A percentile compares a stretch with the other conserved stretches of the same genome.
Conservation (phyloP, 2,888 invertebrate genomes). For the Dicyrtomina minuta region DNA sequence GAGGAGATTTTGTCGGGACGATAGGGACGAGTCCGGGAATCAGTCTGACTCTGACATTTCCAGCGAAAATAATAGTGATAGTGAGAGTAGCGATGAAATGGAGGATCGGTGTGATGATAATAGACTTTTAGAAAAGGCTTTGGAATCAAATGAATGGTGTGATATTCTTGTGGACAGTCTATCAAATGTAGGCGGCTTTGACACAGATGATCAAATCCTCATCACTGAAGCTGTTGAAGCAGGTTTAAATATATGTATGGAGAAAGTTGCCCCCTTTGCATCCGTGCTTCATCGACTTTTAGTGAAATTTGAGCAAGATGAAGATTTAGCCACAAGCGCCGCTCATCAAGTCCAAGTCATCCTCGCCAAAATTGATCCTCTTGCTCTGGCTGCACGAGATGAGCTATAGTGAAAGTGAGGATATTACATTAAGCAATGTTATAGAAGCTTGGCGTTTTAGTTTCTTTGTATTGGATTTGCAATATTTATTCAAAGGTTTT, state of each 20-base stretch:
- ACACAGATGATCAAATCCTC: conserved; percentile 45
- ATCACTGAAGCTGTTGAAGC: conserved; percentile 41
- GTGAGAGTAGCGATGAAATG: conserved; percentile 7
- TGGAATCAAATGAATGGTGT: conserved; percentile 47
- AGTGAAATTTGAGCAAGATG: conserved; percentile 40
- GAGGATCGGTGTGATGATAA: conserved; percentile 43
- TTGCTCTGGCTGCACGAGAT: conserved; percentile 25
- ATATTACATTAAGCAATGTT: too few species aligned
- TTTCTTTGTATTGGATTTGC: background rate
- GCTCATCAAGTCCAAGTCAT: conserved; percentile 32
- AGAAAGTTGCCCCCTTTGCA: conserved; percentile 11
- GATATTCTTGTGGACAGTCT: conserved; percentile 45
- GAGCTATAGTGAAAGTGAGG: conserved; percentile 41
- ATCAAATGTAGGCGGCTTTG: conserved; percentile 43
- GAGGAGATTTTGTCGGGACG: conserved; percentile 36
- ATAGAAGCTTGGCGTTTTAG: too few species aligned
- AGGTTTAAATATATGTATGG: conserved; percentile 40
- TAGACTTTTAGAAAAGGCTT: conserved; percentile 37
- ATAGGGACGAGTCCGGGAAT: too few species aligned
- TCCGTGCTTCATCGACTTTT: conserved; percentile 34
- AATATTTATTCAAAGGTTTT: background rate
- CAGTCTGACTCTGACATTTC: too few species aligned
- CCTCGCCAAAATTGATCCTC: conserved; percentile 33
- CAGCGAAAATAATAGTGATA: too few species aligned
- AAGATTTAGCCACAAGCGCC: conserved; percentile 30